Evolutionary conservation across 2,113 vertebrate species (phyloP), one percentile per base, ranked within the genome.

Genomic region (Columba janthina): DNA sequence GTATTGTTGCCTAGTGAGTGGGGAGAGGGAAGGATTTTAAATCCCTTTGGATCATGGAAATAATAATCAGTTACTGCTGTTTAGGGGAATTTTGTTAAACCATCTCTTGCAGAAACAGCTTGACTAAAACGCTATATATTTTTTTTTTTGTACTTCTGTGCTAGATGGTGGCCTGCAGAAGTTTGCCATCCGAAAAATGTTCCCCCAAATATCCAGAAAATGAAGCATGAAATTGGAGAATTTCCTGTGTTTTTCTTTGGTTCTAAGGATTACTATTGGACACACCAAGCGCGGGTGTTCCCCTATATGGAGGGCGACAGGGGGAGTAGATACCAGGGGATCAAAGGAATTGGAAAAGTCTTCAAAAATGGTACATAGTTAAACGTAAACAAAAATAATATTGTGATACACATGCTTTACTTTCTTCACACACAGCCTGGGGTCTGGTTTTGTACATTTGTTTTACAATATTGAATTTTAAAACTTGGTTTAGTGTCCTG

Each of bases 211-310:
- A 99, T 99, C 98, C 99, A 99, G 98, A 99, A 99, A 98, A 99
- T 99, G 97, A 98, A 99, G 62, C 99, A 99, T 61, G 98, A 99
- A 98, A 98, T 99, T 12, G 99, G 99, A 95, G 99, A 99, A 98
- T 99, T 99, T 95, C 99, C 99, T 3, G 99, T 99, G 78, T 99
- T 99, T 98, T 99, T 99, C 98, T 99, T 99, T 90, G 99, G 99
- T 89, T 99, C 99, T 88, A 99, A 99, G 97, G 99, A 99, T 98
- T 99, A 99, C 97, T 99, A 99, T 96, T 99, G 99, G 99, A 99
- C 99, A 0, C 99, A 99, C 96, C 99, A 99, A 98, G 99, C 99
- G 9, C 98, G 99, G 50, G 99, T 99, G 62, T 99, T 99, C 96
- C 99, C 99, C 12, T 99, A 99, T 94, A 99, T 99, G 99, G 99